A percentile compares a stretch with the other conserved stretches of the same genome.
Conservation (phyloP, 2,797 vertebrate species). For the Mionectes olivaceus region DNA sequence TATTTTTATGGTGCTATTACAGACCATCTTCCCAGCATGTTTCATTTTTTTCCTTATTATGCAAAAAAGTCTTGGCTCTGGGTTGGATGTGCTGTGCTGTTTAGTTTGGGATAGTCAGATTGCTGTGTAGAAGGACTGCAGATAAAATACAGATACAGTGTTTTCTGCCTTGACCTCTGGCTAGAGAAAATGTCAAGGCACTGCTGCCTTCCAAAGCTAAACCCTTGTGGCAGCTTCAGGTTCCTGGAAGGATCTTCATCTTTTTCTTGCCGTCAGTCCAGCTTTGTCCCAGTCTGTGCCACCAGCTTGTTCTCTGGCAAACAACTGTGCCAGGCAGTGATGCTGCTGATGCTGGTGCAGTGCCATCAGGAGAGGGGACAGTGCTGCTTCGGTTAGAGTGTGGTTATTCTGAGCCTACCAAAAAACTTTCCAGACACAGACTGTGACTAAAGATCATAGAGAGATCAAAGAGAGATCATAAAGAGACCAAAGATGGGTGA, state of each 20-base stretch:
- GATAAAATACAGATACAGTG: not conserved
- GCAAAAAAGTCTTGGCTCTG: not conserved
- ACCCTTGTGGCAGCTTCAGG: not conserved
- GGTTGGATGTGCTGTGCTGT: not conserved
- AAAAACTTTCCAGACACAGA: not conserved
- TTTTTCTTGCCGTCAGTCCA: not conserved
- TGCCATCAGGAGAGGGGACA: not conserved
- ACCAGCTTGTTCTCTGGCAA: not conserved
- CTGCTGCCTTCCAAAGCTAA: not conserved
- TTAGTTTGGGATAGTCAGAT: not conserved
- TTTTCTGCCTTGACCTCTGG: not conserved
- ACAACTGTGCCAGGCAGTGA: not conserved
- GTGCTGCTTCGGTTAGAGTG: not conserved
- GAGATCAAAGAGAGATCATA: not conserved
- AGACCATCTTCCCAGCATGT: slow-evolving; percentile 21
- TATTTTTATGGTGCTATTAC: slow-evolving; percentile 7
- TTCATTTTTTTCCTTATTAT: not conserved
- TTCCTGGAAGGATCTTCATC: not conserved
- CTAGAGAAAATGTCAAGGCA: not conserved
- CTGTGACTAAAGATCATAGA: not conserved
- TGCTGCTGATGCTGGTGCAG: not conserved
- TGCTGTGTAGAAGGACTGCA: not conserved
- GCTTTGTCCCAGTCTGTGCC: not conserved
- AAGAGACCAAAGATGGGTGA: not conserved
- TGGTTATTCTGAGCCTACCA: not conserved